Conservation (phyloP, 2,888 invertebrate species). For the Caenorhabditis wallacei region DNA sequence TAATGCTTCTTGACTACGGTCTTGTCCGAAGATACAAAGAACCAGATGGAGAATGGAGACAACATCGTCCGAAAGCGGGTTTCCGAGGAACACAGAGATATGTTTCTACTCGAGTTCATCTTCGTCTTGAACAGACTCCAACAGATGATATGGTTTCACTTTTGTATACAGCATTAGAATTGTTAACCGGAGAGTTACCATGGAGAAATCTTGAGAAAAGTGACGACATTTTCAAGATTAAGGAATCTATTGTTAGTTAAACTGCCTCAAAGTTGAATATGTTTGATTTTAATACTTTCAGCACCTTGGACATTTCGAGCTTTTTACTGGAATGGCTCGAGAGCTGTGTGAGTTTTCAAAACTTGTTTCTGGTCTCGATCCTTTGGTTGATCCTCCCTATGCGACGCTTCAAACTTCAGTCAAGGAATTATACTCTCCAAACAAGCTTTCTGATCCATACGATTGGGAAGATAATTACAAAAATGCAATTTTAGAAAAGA, state of each 20-base stretch:
- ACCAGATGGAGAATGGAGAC: conserved; percentile 66
- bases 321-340: conserved; percentile 9
- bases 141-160: conserved; percentile 72
- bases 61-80: conserved; percentile 65
- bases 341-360: conserved; percentile 45
- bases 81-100: conserved; percentile 77
- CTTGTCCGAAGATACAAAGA: conserved; percentile 72
- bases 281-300: conserved; percentile 21
- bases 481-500: conserved; percentile 44
- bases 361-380: conserved; percentile 45
- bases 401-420: conserved; percentile 44
- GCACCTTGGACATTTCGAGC: conserved; percentile 37
- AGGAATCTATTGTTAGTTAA: conserved; percentile 67
- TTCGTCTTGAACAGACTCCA: conserved; percentile 64
- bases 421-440: conserved; percentile 42
- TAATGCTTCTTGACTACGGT: conserved; percentile 75
- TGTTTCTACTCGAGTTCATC: conserved; percentile 74
- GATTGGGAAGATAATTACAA: conserved; percentile 66
- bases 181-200: conserved; percentile 57
- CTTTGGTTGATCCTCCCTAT: conserved; percentile 50
- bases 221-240: conserved; percentile 70
- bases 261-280: neutral
- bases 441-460: conserved; percentile 56
- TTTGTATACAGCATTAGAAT: conserved; percentile 61
- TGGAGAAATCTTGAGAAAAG: conserved; percentile 63